phyloP scores from a whole-genome alignment of 2,797 vertebrate genomes.

The Linurgus olivaceus region DNA sequence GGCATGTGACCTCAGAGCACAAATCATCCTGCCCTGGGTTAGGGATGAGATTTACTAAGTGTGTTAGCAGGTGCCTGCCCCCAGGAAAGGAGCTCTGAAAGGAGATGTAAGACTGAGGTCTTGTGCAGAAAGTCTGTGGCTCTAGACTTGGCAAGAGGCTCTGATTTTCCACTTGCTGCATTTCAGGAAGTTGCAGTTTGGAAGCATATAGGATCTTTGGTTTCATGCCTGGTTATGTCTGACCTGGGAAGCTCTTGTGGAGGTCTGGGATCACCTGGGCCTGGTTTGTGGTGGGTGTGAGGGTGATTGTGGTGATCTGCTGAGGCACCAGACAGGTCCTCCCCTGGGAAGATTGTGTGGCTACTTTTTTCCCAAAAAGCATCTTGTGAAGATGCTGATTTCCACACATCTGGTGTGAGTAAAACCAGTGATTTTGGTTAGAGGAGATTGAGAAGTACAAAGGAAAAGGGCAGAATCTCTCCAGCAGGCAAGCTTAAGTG shows the following conservation, averaged over 20 bases:
- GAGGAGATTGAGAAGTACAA: neutral
- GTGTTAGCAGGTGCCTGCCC: neutral
- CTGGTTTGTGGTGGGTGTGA: neutral
- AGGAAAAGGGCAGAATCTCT: neutral
- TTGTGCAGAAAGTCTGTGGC: neutral
- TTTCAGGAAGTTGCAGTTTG: neutral
- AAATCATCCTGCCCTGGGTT: neutral
- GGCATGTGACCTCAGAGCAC: neutral
- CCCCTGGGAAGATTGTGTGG: neutral
- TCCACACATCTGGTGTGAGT: neutral
- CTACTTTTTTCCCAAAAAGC: neutral
- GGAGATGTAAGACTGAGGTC: neutral
- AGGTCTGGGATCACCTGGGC: neutral
- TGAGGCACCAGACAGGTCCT: neutral
- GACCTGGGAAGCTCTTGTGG: neutral
- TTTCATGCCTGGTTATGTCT: neutral
- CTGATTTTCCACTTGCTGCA: neutral
- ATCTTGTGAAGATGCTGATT: neutral
- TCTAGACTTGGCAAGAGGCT: neutral
- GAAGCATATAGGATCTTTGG: neutral
- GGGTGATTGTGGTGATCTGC: neutral
- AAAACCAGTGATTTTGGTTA: neutral
- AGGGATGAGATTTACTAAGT: neutral
- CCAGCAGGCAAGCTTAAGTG: neutral
- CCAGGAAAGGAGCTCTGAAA: neutral